Evolutionary conservation across 2,888 invertebrate species (phyloP).

Genomic region (Amphimallon solstitiale): DNA sequence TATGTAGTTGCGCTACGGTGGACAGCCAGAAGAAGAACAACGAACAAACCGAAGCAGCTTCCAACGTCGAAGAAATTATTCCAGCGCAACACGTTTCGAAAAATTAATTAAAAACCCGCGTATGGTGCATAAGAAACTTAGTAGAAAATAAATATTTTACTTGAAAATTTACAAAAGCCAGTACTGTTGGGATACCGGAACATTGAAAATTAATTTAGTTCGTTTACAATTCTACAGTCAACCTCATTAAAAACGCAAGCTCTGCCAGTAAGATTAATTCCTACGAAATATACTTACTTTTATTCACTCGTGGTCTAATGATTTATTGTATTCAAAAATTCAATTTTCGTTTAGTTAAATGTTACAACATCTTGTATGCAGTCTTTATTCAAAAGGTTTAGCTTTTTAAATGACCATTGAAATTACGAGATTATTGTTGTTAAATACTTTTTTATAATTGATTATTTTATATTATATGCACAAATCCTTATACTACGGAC

Average conservation of each 20-base stretch:
- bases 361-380: background rate
- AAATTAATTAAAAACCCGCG: constrained; percentile 10
- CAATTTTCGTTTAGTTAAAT: background rate
- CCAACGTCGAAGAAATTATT: background rate
- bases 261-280: background rate
- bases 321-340: constrained; percentile 5
- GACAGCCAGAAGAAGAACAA: background rate
- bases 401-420: too few relatives aligned
- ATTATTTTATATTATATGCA: too few relatives aligned
- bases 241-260: too few relatives aligned
- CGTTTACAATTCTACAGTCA: too few relatives aligned
- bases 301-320: background rate
- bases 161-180: too few relatives aligned
- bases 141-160: background rate
- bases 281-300: background rate
- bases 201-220: too few relatives aligned
- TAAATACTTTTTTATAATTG: too few relatives aligned
- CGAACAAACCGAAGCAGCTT: background rate
- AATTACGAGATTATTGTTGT: too few relatives aligned
- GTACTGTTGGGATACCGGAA: too few relatives aligned
- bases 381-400: background rate
- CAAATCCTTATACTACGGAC: too few relatives aligned
- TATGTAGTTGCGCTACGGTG: background rate
- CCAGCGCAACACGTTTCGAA: background rate
- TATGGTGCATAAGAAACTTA: background rate